These are phyloP conservation scores for Anhinga anhinga DNA, from an alignment of 2,113 vertebrate species.

Conservation along the genomic window DNA sequence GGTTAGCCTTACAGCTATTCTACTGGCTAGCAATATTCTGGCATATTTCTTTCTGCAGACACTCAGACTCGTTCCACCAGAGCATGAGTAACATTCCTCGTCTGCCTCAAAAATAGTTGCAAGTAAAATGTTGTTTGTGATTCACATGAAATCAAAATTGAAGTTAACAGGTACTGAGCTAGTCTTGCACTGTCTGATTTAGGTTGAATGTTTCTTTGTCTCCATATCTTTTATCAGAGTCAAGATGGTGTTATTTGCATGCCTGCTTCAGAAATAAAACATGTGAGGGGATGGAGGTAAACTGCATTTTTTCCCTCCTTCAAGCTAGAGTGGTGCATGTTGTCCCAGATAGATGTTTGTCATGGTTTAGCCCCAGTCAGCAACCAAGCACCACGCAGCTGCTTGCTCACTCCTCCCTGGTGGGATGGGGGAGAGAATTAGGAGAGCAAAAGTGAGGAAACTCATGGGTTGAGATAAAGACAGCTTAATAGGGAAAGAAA, in stretches of 20 bases:
- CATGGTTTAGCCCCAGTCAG: too few species aligned
- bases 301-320: fast-evolving
- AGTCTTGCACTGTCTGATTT: background rate
- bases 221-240: background rate
- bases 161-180: background rate
- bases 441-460: too few species aligned
- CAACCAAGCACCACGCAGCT: too few species aligned
- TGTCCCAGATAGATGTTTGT: background rate
- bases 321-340: background rate
- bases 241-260: background rate
- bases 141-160: background rate
- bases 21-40: background rate
- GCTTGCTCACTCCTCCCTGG: too few species aligned
- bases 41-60: background rate
- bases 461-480: too few species aligned
- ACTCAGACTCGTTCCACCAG: background rate
- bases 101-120: background rate
- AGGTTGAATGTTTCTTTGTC: background rate
- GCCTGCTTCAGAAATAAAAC: background rate
- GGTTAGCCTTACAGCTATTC: background rate
- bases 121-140: background rate
- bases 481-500: too few species aligned
- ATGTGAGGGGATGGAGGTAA: background rate
- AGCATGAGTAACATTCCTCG: background rate
- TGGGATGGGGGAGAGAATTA: too few species aligned